A percentile compares a stretch with the other conserved stretches of the same genome.
These are phyloP conservation scores for Drosophila pruinosa DNA, from an alignment of 1,140 invertebrate genomes.

Conservation along the genomic window DNA sequence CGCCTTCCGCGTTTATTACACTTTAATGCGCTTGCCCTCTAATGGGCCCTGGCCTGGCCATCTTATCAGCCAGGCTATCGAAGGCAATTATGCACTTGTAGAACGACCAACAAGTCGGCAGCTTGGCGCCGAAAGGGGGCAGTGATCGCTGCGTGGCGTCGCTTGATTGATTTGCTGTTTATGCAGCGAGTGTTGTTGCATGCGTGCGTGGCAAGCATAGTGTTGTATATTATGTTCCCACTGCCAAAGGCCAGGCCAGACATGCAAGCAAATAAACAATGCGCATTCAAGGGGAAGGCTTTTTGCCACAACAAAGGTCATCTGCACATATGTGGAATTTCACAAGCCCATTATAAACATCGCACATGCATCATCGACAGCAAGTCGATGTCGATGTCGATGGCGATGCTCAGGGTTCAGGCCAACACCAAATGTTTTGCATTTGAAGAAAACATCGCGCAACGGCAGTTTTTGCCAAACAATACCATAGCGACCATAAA, in stretches of 20 bases:
- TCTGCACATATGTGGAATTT: conserved; percentile 42
- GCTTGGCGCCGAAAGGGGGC: conserved; percentile 1
- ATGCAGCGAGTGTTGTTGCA: conserved; percentile 24
- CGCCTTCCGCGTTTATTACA: conserved; percentile 53
- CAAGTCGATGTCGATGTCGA: neutral
- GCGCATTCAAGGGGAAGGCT: conserved; percentile 61
- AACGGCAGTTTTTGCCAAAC: conserved; percentile 58
- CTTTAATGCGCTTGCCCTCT: conserved; percentile 58
- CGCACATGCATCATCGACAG: conserved; percentile 30
- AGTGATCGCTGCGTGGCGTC: conserved; percentile 9
- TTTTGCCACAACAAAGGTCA: conserved; percentile 46
- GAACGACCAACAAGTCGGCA: conserved; percentile 5
- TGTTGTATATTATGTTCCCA: conserved; percentile 6
- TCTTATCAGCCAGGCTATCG: conserved; percentile 45
- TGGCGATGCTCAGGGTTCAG: conserved; percentile 45
- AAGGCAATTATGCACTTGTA: conserved; percentile 63
- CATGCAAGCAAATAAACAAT: conserved; percentile 54
- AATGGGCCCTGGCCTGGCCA: conserved; percentile 21
- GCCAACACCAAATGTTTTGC: conserved; percentile 32
- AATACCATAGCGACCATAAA: conserved; percentile 38
- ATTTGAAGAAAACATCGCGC: conserved; percentile 20
- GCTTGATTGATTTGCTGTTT: conserved; percentile 64
- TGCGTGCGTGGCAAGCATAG: conserved; percentile 30
- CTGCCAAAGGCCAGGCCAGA: conserved; percentile 42
- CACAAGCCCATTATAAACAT: conserved; percentile 38